Evolutionary conservation across 2,113 vertebrate genomes (phyloP).

Genomic region (Nothobranchius furzeri): DNA sequence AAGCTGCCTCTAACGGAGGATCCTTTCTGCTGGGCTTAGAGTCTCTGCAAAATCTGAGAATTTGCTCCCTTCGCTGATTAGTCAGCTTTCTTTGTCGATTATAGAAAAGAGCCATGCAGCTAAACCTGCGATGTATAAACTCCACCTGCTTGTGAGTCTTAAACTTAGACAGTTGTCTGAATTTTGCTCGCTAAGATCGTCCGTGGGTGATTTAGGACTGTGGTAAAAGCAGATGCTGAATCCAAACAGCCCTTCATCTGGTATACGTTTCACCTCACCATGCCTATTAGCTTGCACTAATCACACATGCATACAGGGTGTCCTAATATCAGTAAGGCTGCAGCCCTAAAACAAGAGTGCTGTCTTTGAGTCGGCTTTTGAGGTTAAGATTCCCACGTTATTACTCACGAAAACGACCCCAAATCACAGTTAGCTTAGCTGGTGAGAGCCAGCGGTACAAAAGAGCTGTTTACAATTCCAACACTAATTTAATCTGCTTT

Average conservation of each 20-base stretch:
- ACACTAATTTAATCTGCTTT: conserved; percentile 8
- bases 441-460: conserved; percentile 5
- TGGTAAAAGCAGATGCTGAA: conserved; percentile 19
- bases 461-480: conserved; percentile 22
- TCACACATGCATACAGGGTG: conserved; percentile 8
- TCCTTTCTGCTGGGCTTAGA: conserved; percentile 57
- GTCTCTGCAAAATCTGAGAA: conserved; percentile 58
- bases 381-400: conserved; percentile 4
- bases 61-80: conserved; percentile 50
- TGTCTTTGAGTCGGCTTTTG: conserved; percentile 28
- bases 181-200: neutral
- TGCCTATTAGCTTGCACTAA: conserved; percentile 16
- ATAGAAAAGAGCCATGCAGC: conserved; percentile 47
- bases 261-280: neutral
- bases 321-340: conserved; percentile 12
- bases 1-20: conserved; percentile 69
- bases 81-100: conserved; percentile 67
- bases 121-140: conserved; percentile 42
- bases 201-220: conserved; percentile 11
- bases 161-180: conserved; percentile 27
- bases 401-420: conserved; percentile 4
- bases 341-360: conserved; percentile 13
- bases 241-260: conserved; percentile 33
- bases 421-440: conserved; percentile 37
- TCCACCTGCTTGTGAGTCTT: conserved; percentile 52